Evolutionary conservation across 2,797 vertebrate species (phyloP).

Genomic region (Ficedula albicollis): DNA sequence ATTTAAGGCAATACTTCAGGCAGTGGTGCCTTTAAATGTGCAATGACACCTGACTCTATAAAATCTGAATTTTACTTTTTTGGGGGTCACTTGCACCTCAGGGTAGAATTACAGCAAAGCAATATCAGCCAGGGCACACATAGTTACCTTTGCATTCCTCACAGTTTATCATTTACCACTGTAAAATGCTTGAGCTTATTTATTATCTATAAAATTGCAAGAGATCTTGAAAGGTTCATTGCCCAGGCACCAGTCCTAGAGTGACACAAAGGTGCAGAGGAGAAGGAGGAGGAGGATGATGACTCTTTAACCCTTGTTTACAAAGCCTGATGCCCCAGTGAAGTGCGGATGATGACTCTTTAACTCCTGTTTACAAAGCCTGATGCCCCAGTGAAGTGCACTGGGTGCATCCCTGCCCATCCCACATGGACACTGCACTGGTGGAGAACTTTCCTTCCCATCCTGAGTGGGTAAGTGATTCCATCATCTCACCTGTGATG

Average conservation of each 20-base stretch:
- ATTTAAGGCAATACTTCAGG: neutral
- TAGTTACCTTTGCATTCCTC: neutral
- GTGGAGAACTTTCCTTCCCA: neutral
- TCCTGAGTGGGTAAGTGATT: rapidly evolving
- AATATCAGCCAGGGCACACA: neutral
- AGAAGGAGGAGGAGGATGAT: neutral
- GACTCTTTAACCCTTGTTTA: neutral
- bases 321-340: neutral
- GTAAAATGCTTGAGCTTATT: neutral
- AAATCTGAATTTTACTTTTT: neutral
- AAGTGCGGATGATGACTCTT: neutral
- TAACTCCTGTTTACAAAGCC: neutral
- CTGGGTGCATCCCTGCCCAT: neutral
- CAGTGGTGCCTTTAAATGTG: rapidly evolving
- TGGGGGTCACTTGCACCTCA: neutral
- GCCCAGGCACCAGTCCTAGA: neutral
- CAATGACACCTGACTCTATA: neutral
- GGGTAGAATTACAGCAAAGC: neutral
- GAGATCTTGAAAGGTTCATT: neutral
- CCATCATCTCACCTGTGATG: rapidly evolving
- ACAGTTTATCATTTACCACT: rapidly evolving
- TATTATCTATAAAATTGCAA: neutral
- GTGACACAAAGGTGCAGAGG: neutral
- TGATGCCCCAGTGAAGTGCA: neutral
- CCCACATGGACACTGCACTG: neutral